Percentiles rank a stretch among this genome's conserved stretches.
Evolutionary conservation across 2,888 invertebrate genomes (phyloP).

Genomic region (Chrysolina oricalcia): DNA sequence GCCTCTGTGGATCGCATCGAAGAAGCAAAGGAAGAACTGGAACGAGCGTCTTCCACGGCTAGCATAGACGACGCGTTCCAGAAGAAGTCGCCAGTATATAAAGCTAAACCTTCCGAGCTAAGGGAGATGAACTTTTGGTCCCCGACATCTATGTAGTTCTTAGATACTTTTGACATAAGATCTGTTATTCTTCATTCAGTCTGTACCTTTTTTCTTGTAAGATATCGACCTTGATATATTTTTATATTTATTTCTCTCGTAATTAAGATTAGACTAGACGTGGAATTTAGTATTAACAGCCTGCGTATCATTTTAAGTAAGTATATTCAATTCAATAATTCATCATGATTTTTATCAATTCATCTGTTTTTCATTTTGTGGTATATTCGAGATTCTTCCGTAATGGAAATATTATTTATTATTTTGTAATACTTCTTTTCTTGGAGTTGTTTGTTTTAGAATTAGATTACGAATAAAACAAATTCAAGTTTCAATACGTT

Average conservation of each 20-base stretch:
- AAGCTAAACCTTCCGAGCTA: conserved; percentile 81
- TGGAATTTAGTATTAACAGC: conserved; percentile 51
- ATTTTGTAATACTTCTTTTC: background rate
- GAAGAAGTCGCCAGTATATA: conserved; percentile 66
- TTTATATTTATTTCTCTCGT: conserved; percentile 37
- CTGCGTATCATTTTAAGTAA: conserved; percentile 43
- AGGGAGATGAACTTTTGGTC: conserved; percentile 91
- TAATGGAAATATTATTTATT: conserved; percentile 22
- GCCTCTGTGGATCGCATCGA: conserved; percentile 77
- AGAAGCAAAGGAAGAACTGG: conserved; percentile 73
- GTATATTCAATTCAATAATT: conserved; percentile 32
- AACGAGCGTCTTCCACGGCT: conserved; percentile 52
- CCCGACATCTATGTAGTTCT: conserved; percentile 84
- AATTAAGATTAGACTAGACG: conserved; percentile 39
- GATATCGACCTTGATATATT: conserved; percentile 18
- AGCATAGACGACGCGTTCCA: conserved; percentile 65
- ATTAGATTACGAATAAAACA: conserved; percentile 2
- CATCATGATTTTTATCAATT: conserved; percentile 23
- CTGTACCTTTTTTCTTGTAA: conserved; percentile 27
- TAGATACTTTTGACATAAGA: conserved; percentile 25
- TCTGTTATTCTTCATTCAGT: conserved; percentile 22
- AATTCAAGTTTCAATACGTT: background rate
- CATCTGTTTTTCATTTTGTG: conserved; percentile 29
- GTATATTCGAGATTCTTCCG: conserved; percentile 18
- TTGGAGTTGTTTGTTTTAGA: background rate